A percentile compares a stretch with the other conserved stretches of the same genome.
phyloP scores from a whole-genome alignment of 2,797 vertebrate species.

The Sorex maritimensis region DNA sequence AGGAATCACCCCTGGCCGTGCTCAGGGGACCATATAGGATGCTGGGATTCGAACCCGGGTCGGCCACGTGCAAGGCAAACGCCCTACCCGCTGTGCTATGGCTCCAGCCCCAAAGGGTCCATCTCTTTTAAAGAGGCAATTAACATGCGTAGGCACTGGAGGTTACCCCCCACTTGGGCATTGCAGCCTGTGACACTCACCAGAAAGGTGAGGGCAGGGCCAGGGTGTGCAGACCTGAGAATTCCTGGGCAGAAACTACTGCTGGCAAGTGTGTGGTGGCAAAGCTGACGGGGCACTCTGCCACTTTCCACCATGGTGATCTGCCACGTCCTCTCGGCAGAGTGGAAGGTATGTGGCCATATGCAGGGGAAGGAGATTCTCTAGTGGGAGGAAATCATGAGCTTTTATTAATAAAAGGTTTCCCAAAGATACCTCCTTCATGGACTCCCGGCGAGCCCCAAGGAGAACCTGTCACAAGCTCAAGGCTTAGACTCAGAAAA shows the following conservation, averaged over 20 bases:
- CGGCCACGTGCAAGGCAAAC: no score
- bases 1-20: no score
- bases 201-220: background rate
- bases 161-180: background rate
- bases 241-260: no score
- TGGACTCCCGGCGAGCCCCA: background rate
- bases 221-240: no score
- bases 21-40: no score
- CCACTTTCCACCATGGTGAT: background rate
- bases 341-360: background rate
- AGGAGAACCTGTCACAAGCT: background rate
- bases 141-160: background rate
- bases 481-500: background rate
- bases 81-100: no score
- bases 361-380: background rate
- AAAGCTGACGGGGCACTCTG: background rate
- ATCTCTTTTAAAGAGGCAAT: background rate
- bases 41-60: no score
- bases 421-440: background rate
- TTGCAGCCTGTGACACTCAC: background rate
- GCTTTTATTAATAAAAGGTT: conserved; percentile 11
- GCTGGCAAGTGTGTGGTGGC: background rate
- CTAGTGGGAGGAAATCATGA: background rate
- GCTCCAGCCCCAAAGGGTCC: no score
- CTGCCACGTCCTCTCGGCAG: background rate